phyloP scores from a whole-genome alignment of 2,888 invertebrate species.

The Drosophila formosana region DNA sequence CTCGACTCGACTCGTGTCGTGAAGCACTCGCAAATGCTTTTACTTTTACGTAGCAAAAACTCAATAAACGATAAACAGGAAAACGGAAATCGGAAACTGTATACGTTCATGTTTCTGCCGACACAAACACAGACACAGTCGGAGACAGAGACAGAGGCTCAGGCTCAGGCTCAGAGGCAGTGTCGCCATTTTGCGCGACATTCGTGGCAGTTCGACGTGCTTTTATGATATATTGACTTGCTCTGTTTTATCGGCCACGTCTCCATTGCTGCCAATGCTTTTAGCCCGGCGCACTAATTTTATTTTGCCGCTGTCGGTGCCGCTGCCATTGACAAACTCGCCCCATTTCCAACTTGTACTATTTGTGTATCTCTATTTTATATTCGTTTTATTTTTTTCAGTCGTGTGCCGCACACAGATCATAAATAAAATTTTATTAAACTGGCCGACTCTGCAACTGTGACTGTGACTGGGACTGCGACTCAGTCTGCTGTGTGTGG shows the following conservation, averaged over 20 bases:
- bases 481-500: no score
- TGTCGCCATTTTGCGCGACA: constrained; percentile 63
- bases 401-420: constrained; percentile 17
- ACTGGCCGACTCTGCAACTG: constrained; percentile 30
- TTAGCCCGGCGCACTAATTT: constrained; percentile 72
- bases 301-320: constrained; percentile 50
- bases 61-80: constrained; percentile 83
- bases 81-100: constrained; percentile 83
- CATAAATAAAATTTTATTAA: constrained; percentile 58
- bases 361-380: constrained; percentile 14
- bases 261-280: constrained; percentile 59
- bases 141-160: constrained; percentile 21
- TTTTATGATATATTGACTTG: constrained; percentile 81
- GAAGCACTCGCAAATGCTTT: constrained; percentile 56
- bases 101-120: constrained; percentile 69
- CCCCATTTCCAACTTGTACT: constrained; percentile 32
- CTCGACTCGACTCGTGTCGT: constrained; percentile 10
- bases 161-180: constrained; percentile 6
- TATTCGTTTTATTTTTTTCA: constrained; percentile 15
- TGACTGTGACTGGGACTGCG: not conserved
- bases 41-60: constrained; percentile 74
- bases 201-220: constrained; percentile 67
- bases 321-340: constrained; percentile 42
- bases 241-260: constrained; percentile 68
- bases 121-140: constrained; percentile 26